These are phyloP conservation scores for Cuculus canorus DNA, from an alignment of 2,797 vertebrate genomes.

Conservation along the genomic window DNA sequence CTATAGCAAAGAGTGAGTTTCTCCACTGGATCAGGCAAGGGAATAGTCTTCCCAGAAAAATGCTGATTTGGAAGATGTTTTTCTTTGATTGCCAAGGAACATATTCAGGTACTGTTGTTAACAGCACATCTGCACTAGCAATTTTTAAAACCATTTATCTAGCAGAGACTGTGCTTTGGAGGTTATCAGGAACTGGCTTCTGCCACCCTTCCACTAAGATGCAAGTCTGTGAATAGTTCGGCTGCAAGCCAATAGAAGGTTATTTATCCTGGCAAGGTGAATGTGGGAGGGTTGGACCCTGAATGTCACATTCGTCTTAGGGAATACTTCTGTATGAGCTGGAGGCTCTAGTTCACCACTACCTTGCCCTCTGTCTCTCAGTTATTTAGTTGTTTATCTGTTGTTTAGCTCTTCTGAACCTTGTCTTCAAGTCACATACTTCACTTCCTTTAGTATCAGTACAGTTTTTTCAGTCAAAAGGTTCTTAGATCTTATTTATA, in stretches of 20 bases:
- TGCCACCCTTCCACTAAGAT: not conserved
- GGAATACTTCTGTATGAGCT: not conserved
- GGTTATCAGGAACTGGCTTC: not conserved
- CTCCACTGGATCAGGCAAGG: not conserved
- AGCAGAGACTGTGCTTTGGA: not conserved
- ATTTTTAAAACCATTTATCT: not conserved
- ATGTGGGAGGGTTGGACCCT: not conserved
- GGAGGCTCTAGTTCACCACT: not conserved
- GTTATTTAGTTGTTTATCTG: not conserved
- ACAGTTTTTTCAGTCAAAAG: not conserved
- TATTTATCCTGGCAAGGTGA: not conserved
- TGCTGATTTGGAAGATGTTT: not conserved
- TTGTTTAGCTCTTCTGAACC: not conserved
- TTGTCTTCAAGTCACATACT: not conserved
- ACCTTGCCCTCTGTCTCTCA: not conserved
- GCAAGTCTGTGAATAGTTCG: not conserved
- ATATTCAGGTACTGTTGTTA: not conserved
- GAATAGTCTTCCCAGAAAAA: not conserved
- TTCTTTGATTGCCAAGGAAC: not conserved
- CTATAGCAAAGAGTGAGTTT: not conserved
- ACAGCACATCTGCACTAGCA: fast-evolving
- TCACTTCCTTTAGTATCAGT: not conserved
- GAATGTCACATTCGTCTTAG: not conserved
- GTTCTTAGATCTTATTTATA: not conserved
- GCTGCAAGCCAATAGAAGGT: not conserved